Percentiles rank a stretch among this genome's conserved stretches.
phyloP scores from a whole-genome alignment of 2,113 vertebrate genomes.

The Dipodomys ordii region DNA sequence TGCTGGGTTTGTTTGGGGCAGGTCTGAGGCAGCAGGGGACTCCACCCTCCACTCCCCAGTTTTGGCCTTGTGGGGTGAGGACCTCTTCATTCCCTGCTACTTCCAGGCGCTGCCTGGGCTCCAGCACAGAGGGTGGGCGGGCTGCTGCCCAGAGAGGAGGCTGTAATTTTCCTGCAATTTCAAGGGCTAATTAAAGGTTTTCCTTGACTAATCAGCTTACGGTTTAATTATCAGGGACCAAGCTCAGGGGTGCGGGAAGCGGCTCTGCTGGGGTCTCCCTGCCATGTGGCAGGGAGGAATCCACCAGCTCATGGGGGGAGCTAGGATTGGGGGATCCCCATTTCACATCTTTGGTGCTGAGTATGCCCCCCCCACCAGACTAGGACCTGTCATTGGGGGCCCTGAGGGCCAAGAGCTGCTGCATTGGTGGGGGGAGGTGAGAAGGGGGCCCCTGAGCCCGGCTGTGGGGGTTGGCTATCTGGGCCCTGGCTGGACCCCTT shows the following conservation, averaged over 20 bases:
- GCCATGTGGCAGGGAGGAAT: background rate
- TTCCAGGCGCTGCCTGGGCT: background rate
- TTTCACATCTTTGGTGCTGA: too few species aligned
- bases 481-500: background rate
- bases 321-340: background rate
- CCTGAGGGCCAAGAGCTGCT: background rate
- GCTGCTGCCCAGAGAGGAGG: constrained; percentile 57
- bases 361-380: too few species aligned
- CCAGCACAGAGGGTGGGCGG: constrained; percentile 40
- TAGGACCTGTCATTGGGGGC: background rate
- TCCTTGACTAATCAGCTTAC: constrained; percentile 81
- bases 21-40: background rate
- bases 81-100: background rate
- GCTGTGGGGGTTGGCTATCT: background rate
- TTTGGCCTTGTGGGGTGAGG: background rate
- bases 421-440: background rate
- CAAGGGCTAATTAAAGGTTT: constrained; percentile 85
- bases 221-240: constrained; percentile 81
- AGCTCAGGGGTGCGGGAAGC: constrained; percentile 53
- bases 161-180: constrained; percentile 82
- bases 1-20: background rate
- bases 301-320: background rate
- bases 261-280: constrained; percentile 46
- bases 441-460: background rate
- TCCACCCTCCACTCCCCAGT: background rate